Base-by-base conservation (phyloP, 2,113 vertebrate genomes). In the Coregonus clupeaformis region DNA sequence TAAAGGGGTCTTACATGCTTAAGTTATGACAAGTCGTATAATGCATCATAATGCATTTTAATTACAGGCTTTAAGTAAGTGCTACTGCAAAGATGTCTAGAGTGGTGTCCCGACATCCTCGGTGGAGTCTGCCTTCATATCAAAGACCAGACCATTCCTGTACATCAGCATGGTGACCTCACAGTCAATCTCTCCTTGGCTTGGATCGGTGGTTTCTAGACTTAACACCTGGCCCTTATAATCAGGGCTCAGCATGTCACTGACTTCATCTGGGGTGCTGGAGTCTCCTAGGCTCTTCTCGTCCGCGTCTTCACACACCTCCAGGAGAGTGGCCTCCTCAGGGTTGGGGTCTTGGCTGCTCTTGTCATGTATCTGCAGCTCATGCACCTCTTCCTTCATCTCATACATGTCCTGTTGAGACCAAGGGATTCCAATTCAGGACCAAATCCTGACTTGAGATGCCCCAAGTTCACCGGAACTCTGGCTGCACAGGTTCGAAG, bases 91-190 rank as follows among this genome's bases (percentile, higher is more conserved):
- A 13, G 65, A 42, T 45, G 32, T 73, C 18, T 25, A 73, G 29
- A 59, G 55, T 71, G 11, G 7, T 3, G 22, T 69, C 2, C 24
- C 52, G 9, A 68, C 36, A 5, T 78, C 72, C 80, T 55, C 83
- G 45, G 69, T 4, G 1, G 25, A 83, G 16, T 88, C 86, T 1
- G 64, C 59, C 75, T 88, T 91, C 49, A 84, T 70, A 16, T 92
- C 87, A 63, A 92, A 91, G 42, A 91, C 84, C 60, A 89, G 83
- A 62, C 91, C 85, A 2, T 88, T 91, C 69, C 75, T 91, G 82
- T 91, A 92, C n/a, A 83, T 79, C 62, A 90, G 65, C 72, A 74
- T 71, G 1, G 78, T 71, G 1, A 87, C 84, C 42, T 89, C 86
- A 11, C 64, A 73, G 5, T 86, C 24, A 57, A 7, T 66, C 25